phyloP scores from a whole-genome alignment of 2,797 vertebrate genomes.

The Karalla daura region DNA sequence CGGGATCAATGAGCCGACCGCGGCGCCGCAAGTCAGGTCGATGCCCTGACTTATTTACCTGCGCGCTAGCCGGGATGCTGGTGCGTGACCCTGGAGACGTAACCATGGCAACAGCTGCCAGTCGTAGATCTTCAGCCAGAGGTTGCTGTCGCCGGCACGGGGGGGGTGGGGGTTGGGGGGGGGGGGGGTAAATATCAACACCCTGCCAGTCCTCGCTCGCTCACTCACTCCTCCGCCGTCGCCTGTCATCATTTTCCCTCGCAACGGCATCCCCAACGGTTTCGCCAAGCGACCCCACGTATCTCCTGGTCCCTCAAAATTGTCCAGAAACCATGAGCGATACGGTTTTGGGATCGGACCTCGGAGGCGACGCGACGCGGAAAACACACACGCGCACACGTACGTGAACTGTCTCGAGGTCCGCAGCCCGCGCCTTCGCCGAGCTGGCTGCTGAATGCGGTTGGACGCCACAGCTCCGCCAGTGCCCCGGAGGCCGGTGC shows the following conservation, averaged over 20 bases:
- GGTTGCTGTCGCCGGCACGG: neutral
- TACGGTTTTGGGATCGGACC: neutral
- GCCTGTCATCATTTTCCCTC: no score
- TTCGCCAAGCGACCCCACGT: no score
- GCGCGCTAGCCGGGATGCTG: neutral
- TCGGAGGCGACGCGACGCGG: neutral
- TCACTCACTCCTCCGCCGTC: no score
- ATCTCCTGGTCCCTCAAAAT: no score
- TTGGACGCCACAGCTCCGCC: neutral
- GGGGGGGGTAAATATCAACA: no score
- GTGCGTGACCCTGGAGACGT: slow-evolving; percentile 20
- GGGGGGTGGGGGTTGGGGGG: no score
- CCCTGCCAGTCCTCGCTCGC: no score
- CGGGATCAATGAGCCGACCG: neutral
- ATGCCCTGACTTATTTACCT: neutral
- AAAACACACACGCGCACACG: no score
- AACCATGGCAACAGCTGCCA: slow-evolving; percentile 36
- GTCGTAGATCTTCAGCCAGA: slow-evolving; percentile 27
- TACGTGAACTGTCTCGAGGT: no score
- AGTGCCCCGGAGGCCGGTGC: neutral
- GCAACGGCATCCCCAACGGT: no score
- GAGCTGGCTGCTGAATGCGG: neutral
- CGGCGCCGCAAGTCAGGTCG: slow-evolving; percentile 19
- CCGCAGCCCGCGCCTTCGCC: no score
- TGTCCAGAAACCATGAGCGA: no score